These are phyloP conservation scores for Gobiocypris rarus DNA, from an alignment of 2,113 vertebrate genomes.

Conservation along the genomic window DNA sequence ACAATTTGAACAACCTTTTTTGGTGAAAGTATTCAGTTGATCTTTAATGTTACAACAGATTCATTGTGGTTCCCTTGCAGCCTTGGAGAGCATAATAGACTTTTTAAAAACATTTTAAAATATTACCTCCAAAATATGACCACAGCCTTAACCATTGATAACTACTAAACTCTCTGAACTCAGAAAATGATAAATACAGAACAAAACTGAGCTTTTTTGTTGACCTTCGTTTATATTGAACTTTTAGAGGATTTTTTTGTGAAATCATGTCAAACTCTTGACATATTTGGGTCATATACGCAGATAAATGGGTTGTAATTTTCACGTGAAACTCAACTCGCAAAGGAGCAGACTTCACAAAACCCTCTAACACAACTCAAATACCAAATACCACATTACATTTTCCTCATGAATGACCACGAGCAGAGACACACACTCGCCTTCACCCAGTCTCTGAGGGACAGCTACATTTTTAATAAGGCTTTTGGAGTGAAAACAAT, in stretches of 20 bases:
- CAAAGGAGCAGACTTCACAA: constrained; percentile 10
- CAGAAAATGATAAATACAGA: not conserved
- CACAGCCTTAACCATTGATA: no score
- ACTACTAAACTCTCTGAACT: not conserved
- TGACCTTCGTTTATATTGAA: not conserved
- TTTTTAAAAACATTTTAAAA: not conserved
- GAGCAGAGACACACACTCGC: constrained; percentile 10
- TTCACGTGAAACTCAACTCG: constrained; percentile 6
- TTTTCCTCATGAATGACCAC: constrained; percentile 40
- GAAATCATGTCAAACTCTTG: constrained; percentile 1
- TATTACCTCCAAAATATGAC: no score
- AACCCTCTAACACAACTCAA: constrained; percentile 21
- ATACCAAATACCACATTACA: constrained; percentile 41
- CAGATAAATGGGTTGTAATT: constrained; percentile 5
- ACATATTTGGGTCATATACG: not conserved
- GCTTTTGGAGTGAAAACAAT: constrained; percentile 56
- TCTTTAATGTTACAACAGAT: no score
- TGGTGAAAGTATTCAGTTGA: no score
- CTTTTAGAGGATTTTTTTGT: not conserved
- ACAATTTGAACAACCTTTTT: no score
- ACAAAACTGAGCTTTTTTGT: not conserved
- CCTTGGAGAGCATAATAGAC: not conserved
- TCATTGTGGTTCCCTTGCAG: not conserved
- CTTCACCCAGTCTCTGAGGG: constrained; percentile 35
- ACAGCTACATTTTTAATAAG: constrained; percentile 53